Percentiles rank a stretch among this genome's conserved stretches.
Evolutionary conservation across 2,888 invertebrate genomes (phyloP).

Genomic region (Sclerodermus sp.): DNA sequence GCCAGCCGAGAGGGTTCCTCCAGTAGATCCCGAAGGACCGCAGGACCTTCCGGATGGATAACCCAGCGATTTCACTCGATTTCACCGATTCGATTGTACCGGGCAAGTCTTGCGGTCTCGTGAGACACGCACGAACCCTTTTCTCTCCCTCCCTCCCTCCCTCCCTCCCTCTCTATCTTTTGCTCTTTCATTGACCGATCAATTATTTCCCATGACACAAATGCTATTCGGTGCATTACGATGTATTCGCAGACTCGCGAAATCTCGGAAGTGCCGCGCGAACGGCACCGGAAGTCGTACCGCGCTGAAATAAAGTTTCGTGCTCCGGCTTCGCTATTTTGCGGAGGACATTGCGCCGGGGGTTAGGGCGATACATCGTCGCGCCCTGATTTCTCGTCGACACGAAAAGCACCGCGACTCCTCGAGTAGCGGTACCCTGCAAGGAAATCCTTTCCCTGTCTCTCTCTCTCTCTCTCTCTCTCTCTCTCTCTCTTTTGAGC

Average conservation of each 20-base stretch:
- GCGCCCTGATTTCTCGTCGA: constrained; percentile 20
- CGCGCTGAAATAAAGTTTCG: constrained; percentile 17
- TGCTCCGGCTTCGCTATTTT: background rate
- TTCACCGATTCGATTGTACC: no score
- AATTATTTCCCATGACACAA: constrained; percentile 22
- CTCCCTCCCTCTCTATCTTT: no score
- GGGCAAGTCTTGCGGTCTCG: no score
- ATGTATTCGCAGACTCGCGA: background rate
- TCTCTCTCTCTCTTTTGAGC: background rate
- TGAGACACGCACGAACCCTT: background rate
- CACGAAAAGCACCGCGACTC: constrained; percentile 15
- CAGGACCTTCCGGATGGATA: no score
- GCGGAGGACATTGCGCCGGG: constrained; percentile 5
- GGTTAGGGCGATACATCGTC: constrained; percentile 20
- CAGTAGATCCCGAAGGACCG: constrained; percentile 4
- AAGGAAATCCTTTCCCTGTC: background rate
- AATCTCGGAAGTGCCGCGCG: constrained; percentile 5
- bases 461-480: background rate
- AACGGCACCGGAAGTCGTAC: constrained; percentile 10
- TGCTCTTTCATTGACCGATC: constrained; percentile 14
- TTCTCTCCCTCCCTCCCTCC: background rate
- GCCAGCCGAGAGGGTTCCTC: constrained; percentile 9
- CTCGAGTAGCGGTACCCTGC: background rate
- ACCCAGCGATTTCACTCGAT: no score
- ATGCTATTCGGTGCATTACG: constrained; percentile 24